Conservation (phyloP, 2,888 invertebrate genomes). For the Fragum sueziense region DNA sequence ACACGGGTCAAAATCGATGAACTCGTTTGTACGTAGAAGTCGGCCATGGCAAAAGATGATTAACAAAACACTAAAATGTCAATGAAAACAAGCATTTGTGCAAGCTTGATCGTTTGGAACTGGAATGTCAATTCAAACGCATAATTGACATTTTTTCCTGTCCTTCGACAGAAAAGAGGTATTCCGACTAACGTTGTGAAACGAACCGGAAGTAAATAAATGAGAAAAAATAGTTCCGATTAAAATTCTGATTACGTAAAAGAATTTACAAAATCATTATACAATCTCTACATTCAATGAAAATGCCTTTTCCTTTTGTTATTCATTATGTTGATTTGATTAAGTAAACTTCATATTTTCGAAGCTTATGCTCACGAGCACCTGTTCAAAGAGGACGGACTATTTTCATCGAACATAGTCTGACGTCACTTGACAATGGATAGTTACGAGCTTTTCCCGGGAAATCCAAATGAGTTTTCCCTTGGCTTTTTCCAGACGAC, state of each 20-base stretch:
- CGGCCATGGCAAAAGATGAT: conserved; percentile 9
- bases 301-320: not conserved
- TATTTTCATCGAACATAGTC: conserved; percentile 13
- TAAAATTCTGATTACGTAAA: not conserved
- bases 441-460: conserved; percentile 39
- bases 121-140: conserved; percentile 12
- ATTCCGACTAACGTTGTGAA: conserved; percentile 1
- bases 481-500: too few species aligned
- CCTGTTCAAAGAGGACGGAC: not conserved
- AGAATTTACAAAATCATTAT: not conserved
- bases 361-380: not conserved
- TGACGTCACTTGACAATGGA: conserved; percentile 41
- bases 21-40: not conserved
- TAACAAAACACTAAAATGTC: not conserved
- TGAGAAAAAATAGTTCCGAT: conserved; percentile 15
- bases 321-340: not conserved
- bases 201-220: conserved; percentile 27
- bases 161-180: conserved; percentile 23
- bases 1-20: conserved; percentile 5
- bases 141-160: conserved; percentile 24
- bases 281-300: not conserved
- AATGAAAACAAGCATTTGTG: not conserved
- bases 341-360: too few species aligned
- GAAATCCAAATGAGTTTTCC: conserved; percentile 32
- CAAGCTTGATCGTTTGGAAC: not conserved